Base-by-base conservation (phyloP, 2,113 vertebrate species). In the Butorides virescens region DNA sequence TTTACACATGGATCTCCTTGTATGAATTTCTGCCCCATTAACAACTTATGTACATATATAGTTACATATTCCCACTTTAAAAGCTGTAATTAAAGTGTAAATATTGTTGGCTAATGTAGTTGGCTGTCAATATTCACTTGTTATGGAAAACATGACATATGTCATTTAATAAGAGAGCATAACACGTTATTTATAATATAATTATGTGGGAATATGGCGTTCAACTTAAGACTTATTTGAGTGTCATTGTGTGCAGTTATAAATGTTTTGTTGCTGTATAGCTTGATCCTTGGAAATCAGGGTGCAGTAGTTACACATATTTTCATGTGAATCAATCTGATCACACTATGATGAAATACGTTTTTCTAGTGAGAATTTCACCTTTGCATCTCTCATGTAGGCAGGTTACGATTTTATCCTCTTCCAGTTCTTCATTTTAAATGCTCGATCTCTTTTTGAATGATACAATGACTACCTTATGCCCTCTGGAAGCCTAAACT, bases 51-150 rank as follows among this genome's bases (percentile, higher is more conserved):
- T 72, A 88, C 56, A 75, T 53, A 68, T 30, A 71, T 63, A 71
- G 63, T 70, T 78, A 72, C 34, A 71, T 93, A 89, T 93, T 96
- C 96, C 50, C 44, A 81, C 92, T 91, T 95, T 55, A 72, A 92
- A 93, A 85, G 75, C 85, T 34, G 66, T 73, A 92, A 95, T 95
- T 92, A 87, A 90, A 87, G 49, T 82, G 84, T 91, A 97, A 97
- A 96, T 96, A 95, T 78, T 93, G 80, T 92, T 91, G 94, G 47
- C 73, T 97, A 97, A 91, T 82, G 30, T 79, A 70, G 62, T 50
- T 92, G 84, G 84, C 84, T 89, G 86, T 95, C 89, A 94, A 72
- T 91, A 91, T 25, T 46, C 62, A 90, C 77, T 97, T 71, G 70
- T 78, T 91, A 90, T 18, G 44, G 76, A 66, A 94, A 96, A 86